Evolutionary conservation across 2,113 vertebrate species (phyloP).

Genomic region (Halichoeres trimaculatus): DNA sequence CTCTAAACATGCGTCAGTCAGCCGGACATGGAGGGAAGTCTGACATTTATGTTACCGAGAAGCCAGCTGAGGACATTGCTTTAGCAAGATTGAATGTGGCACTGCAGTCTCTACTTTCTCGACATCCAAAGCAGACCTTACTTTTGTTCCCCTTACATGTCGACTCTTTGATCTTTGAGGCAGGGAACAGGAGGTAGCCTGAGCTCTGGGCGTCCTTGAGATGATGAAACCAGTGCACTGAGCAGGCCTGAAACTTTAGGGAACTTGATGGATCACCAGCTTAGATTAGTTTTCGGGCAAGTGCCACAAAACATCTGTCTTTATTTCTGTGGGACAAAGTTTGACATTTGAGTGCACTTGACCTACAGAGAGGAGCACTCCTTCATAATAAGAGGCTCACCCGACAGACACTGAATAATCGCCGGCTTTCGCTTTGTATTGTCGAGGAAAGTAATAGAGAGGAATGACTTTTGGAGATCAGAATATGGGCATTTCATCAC

Average conservation of each 20-base stretch:
- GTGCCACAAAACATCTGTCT: slow-evolving; percentile 71
- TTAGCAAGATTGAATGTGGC: slow-evolving; percentile 57
- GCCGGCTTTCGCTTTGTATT: slow-evolving; percentile 32
- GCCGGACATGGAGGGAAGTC: slow-evolving; percentile 37
- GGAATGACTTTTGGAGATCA: slow-evolving; percentile 46
- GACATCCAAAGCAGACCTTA: slow-evolving; percentile 39
- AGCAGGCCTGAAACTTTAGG: slow-evolving; percentile 42
- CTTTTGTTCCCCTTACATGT: slow-evolving; percentile 34
- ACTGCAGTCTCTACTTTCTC: slow-evolving; percentile 52
- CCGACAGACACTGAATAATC: slow-evolving; percentile 56
- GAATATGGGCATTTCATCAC: slow-evolving; percentile 43
- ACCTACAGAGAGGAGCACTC: slow-evolving; percentile 52
- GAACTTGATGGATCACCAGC: slow-evolving; percentile 67
- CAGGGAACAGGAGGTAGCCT: slow-evolving; percentile 48
- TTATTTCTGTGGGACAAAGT: slow-evolving; percentile 64
- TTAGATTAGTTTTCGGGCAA: slow-evolving; percentile 65
- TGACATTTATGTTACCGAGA: slow-evolving; percentile 59
- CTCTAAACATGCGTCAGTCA: slow-evolving; percentile 63
- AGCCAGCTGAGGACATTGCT: slow-evolving; percentile 53
- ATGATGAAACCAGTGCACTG: slow-evolving; percentile 61
- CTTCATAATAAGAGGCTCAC: slow-evolving; percentile 43
- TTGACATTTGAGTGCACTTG: slow-evolving; percentile 72
- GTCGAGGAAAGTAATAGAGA: slow-evolving; percentile 50
- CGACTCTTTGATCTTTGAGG: slow-evolving; percentile 65
- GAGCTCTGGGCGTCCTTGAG: slow-evolving; percentile 47